These are phyloP conservation scores for Ganaspis sp. DNA, from an alignment of 1,140 invertebrate species.

Conservation along the genomic window DNA sequence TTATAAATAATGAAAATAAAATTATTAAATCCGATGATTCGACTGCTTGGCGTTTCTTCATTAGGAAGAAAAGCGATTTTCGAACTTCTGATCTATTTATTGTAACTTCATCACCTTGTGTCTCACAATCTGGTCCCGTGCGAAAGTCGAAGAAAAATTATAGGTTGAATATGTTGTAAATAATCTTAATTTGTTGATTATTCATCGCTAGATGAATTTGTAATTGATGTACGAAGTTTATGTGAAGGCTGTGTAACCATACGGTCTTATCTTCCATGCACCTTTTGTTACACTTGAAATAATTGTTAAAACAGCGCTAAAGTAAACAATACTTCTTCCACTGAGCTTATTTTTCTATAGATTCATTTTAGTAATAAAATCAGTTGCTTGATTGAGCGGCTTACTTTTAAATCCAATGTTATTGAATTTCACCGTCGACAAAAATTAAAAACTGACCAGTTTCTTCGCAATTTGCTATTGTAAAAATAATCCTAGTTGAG, in stretches of 20 bases:
- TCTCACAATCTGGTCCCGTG: constrained; percentile 27
- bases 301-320: constrained; percentile 33
- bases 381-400: neutral
- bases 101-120: constrained; percentile 30
- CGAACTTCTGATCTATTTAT: constrained; percentile 10
- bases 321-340: constrained; percentile 35
- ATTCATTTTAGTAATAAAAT: neutral
- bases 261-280: constrained; percentile 54
- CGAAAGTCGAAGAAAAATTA: neutral
- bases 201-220: constrained; percentile 43
- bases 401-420: neutral
- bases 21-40: neutral
- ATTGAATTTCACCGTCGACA: neutral
- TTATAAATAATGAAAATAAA: neutral
- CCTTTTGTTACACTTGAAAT: constrained; percentile 46
- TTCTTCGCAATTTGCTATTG: neutral
- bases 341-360: constrained; percentile 25
- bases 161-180: constrained; percentile 21
- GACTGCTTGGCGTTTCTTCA: neutral
- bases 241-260: constrained; percentile 55
- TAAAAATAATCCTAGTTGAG: neutral
- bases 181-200: constrained; percentile 37
- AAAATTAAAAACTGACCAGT: neutral
- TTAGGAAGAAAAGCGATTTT: neutral
- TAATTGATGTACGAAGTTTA: constrained; percentile 54